phyloP scores from a whole-genome alignment of 1,140 invertebrate species.

The Diorhabda elongata region DNA sequence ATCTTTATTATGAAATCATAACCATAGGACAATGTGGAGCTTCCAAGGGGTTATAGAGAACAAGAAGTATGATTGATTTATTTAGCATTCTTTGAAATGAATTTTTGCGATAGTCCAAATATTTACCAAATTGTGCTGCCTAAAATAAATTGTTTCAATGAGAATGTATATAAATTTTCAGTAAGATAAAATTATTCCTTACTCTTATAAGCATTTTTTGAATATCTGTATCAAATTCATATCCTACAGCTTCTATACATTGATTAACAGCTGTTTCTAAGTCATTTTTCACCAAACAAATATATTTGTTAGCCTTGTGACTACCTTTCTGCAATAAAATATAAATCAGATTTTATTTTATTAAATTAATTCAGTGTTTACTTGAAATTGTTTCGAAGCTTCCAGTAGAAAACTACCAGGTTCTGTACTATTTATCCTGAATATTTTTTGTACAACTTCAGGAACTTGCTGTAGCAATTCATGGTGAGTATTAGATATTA shows the following conservation, averaged over 20 bases:
- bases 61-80: too few relatives aligned
- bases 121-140: slow-evolving; percentile 93
- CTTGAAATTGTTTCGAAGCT: slow-evolving; percentile 85
- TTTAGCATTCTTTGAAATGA: too few relatives aligned
- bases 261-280: slow-evolving; percentile 76
- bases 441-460: slow-evolving; percentile 83
- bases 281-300: slow-evolving; percentile 79
- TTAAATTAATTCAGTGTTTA: slow-evolving; percentile 36
- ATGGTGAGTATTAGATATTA: slow-evolving; percentile 75
- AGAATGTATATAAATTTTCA: not conserved
- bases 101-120: too few relatives aligned
- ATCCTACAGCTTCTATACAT: slow-evolving; percentile 87
- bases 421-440: slow-evolving; percentile 87
- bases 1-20: too few relatives aligned
- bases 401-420: slow-evolving; percentile 88
- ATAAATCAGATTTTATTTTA: not conserved
- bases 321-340: slow-evolving; percentile 64
- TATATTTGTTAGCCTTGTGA: slow-evolving; percentile 90
- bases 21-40: too few relatives aligned
- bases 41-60: too few relatives aligned
- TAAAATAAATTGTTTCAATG: slow-evolving; percentile 43
- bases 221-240: slow-evolving; percentile 79
- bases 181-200: slow-evolving; percentile 27
- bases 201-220: slow-evolving; percentile 87
- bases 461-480: slow-evolving; percentile 88